Base-by-base conservation (phyloP, 2,113 vertebrate species). In the Paralichthys olivaceus region DNA sequence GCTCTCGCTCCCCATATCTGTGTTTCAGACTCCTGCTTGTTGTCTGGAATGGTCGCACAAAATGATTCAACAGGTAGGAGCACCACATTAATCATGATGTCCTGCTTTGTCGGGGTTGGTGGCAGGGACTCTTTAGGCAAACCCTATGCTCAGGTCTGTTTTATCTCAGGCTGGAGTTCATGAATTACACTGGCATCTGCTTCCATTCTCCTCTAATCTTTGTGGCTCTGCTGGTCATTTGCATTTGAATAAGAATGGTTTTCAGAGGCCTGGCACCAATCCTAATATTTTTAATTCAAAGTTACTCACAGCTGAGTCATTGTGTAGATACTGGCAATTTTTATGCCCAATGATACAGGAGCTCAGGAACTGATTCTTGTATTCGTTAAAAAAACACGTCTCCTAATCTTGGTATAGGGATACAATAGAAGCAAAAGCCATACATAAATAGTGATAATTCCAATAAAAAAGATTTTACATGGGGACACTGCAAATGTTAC, bases 31-130 rank as follows among this genome's bases (percentile, higher is more conserved):
- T 60, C 17, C 75, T n/a, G 74, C 22, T 72, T 32, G 78, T 55
- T 60, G 71, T 73, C 70, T 51, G 37, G 59, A 45, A 68, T 69
- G 76, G 80, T 53, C 2, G 34, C 55, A 14, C 63, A 51, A 45
- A 80, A 20, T 19, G 28, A 60, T 81, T 57, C 75, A 75, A 20
- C 83, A 81, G 83, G 77, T 87, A 71, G 56, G 8, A 80, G 47
- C 66, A 8, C 51, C 4, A 34, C 79, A 81, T 84, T 54, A 80
- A 84, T 84, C 83, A 77, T 47, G 29, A 75, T 64, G 75, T 77
- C 58, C 29, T 17, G 57, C 73, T 28, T 53, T 13, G 11, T 45
- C 62, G 40, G 64, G 55, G 64, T 12, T 69, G 37, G 61, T 70
- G 69, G 56, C 61, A 51, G 34, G 25, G 53, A 51, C 72, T 69